Evolutionary conservation across 2,888 invertebrate genomes (phyloP).

Genomic region (Oligia fasciuncula): DNA sequence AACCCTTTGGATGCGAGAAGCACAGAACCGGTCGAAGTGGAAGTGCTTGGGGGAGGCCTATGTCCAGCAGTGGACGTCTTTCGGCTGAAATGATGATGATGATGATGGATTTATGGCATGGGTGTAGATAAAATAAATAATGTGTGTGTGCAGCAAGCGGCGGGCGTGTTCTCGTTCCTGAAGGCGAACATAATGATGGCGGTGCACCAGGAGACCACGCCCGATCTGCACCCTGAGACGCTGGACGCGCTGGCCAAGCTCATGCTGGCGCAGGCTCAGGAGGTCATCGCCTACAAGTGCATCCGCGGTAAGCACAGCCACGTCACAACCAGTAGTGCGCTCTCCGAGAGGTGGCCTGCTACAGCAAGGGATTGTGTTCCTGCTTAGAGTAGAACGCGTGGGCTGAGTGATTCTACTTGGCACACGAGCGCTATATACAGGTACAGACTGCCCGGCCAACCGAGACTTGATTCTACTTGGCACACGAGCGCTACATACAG

Average conservation of each 20-base stretch:
- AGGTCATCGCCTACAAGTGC: constrained; percentile 98
- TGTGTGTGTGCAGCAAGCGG: constrained; percentile 92
- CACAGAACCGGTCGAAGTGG: no score
- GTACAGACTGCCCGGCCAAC: no score
- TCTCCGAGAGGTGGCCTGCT: background rate
- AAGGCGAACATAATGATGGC: constrained; percentile 94
- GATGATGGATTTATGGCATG: no score
- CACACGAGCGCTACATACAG: no score
- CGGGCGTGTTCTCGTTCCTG: constrained; percentile 96
- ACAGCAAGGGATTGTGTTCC: background rate
- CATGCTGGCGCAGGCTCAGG: constrained; percentile 99
- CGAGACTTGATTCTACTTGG: no score
- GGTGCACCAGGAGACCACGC: constrained; percentile 98
- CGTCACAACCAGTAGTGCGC: background rate
- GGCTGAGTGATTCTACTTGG: background rate
- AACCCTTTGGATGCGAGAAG: no score
- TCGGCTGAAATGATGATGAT: no score
- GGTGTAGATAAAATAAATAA: background rate
- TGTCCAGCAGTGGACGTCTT: no score
- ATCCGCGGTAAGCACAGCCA: constrained; percentile 79
- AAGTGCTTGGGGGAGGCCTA: no score
- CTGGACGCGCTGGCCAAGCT: constrained; percentile 95
- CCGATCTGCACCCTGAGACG: constrained; percentile 98
- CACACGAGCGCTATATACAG: no score
- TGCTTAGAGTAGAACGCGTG: background rate